These are phyloP conservation scores for Cryptops parisi DNA, from an alignment of 2,888 invertebrate species.

Conservation along the genomic window DNA sequence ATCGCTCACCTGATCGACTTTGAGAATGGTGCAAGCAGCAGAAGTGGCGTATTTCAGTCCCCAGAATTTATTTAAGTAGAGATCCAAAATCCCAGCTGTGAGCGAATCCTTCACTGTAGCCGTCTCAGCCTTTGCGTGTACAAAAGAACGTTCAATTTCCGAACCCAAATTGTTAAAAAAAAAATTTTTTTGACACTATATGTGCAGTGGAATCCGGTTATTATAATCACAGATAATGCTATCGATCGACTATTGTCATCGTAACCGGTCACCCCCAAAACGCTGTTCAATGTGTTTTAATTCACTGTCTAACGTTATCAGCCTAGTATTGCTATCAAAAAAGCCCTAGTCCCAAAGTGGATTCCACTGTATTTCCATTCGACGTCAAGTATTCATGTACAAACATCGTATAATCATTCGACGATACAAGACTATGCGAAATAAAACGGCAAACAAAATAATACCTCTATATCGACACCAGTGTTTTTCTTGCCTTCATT, in stretches of 20 bases:
- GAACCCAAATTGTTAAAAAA: not conserved
- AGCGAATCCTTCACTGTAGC: slow-evolving; percentile 56
- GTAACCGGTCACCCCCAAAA: no score
- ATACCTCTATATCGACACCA: slow-evolving; percentile 76
- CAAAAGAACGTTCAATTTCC: not conserved
- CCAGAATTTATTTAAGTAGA: slow-evolving; percentile 78
- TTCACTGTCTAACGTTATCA: no score
- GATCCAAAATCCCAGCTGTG: slow-evolving; percentile 63
- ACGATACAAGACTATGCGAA: not conserved
- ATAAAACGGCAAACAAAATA: not conserved
- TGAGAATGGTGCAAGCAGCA: slow-evolving; percentile 80
- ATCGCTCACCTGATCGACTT: slow-evolving; percentile 60
- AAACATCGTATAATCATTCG: not conserved
- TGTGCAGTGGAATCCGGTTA: no score
- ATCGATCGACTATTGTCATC: no score
- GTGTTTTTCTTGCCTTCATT: slow-evolving; percentile 63
- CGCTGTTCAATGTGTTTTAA: no score
- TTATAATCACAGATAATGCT: no score
- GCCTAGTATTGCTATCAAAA: no score
- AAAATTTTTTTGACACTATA: no score
- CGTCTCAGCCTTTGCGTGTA: slow-evolving; percentile 47
- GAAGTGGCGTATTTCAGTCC: slow-evolving; percentile 88
- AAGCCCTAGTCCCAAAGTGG: no score
- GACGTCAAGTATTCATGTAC: no score
- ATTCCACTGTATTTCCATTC: no score